These are phyloP conservation scores for Escarpia spicata DNA, from an alignment of 2,888 invertebrate species.

Conservation along the genomic window DNA sequence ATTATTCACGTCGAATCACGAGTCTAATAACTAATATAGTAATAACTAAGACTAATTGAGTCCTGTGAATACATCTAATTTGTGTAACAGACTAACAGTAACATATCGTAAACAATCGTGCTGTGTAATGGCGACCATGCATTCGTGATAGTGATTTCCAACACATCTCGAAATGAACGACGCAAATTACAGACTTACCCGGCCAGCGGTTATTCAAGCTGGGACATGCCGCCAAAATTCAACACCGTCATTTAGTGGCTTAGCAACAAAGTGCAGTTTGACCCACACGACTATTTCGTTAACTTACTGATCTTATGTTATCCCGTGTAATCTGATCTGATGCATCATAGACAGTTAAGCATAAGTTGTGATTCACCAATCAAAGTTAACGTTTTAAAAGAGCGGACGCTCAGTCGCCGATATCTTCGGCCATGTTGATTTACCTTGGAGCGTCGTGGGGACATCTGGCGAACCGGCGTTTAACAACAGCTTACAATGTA, in stretches of 20 bases:
- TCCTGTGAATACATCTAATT: not conserved
- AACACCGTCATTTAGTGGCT: not conserved
- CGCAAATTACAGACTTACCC: not conserved
- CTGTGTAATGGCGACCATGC: not conserved
- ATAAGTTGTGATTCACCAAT: not conserved
- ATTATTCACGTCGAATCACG: too few relatives aligned
- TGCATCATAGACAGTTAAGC: not conserved
- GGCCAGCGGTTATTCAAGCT: conserved; percentile 10
- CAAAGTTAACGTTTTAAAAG: not conserved
- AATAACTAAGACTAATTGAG: too few relatives aligned
- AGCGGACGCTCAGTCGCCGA: not conserved
- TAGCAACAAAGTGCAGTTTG: not conserved
- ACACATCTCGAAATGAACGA: not conserved
- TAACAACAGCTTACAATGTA: not conserved
- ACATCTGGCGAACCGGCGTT: not conserved
- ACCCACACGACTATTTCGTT: not conserved
- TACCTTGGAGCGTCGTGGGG: not conserved
- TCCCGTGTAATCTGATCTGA: not conserved
- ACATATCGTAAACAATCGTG: not conserved
- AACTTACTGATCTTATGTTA: not conserved
- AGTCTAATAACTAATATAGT: too few relatives aligned
- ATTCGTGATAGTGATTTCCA: not conserved
- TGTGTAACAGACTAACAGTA: not conserved
- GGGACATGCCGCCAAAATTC: conserved; percentile 7
- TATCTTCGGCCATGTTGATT: conserved; percentile 10